Evolutionary conservation across 2,888 invertebrate genomes (phyloP).

Genomic region (Drosophila neotestacea): DNA sequence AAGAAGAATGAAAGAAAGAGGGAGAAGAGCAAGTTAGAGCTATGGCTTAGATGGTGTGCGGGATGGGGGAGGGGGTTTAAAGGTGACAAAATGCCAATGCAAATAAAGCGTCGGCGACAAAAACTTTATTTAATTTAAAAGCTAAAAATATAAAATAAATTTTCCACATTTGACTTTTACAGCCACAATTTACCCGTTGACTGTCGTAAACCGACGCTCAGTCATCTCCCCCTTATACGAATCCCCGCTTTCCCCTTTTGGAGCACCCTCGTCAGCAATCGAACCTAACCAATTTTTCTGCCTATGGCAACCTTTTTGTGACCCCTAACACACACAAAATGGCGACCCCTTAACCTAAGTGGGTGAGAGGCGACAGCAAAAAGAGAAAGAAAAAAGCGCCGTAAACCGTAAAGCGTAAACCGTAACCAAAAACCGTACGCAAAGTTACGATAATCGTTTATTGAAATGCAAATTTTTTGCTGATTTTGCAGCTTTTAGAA

Average conservation of each 20-base stretch:
- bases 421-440: conserved; percentile 79
- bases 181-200: conserved; percentile 74
- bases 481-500: conserved; percentile 83
- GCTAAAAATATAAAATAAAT: conserved; percentile 78
- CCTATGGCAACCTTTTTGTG: conserved; percentile 58
- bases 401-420: conserved; percentile 55
- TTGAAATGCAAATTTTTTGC: conserved; percentile 85
- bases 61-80: conserved; percentile 37
- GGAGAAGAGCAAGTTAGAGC: conserved; percentile 4
- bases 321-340: conserved; percentile 46
- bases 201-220: conserved; percentile 65
- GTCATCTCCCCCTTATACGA: not conserved
- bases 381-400: not conserved
- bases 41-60: conserved; percentile 52
- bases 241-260: not conserved
- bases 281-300: conserved; percentile 39
- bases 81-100: conserved; percentile 70
- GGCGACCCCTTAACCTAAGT: conserved; percentile 43
- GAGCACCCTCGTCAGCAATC: conserved; percentile 18
- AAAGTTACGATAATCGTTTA: conserved; percentile 83
- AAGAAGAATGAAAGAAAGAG: conserved; percentile 6
- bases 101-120: conserved; percentile 71
- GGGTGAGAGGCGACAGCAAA: not conserved
- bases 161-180: conserved; percentile 78
- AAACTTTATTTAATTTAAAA: conserved; percentile 79